Base-by-base conservation (phyloP, 1,140 invertebrate species). In the Platyscapa corneri region DNA sequence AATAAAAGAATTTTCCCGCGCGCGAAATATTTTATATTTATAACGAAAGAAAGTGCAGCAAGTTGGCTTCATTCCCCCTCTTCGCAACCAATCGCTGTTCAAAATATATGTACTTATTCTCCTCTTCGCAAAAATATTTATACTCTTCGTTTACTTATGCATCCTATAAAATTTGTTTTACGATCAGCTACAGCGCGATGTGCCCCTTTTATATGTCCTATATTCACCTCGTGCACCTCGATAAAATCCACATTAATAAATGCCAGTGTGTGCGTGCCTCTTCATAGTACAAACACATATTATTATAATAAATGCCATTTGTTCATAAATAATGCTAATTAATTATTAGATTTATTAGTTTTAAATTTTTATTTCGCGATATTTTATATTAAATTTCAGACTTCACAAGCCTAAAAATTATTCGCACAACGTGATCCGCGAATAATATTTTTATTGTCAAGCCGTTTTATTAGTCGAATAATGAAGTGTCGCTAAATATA, bases 81-180 rank as follows among this genome's bases (percentile, higher is more conserved):
- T 42, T 14, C 37, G 1, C 20, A 42, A 42, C 20, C 23, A 42
- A 74, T 74, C 70, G 70, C 5, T n/a, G 12, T 34, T 78, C 76
- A 78, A 78, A 78, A 76, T 76, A 76, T 32, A 76, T 32, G 32
- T 39, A 78, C 53, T 64, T 78, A 78, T 60, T 60, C 32, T 74
- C 16, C 79, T 30, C 64, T 65, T 70, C 27, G 81, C 37, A 49
- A 83, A 83, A 83, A 75, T 76, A 83, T 83, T 83, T 83, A 83
- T 53, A 42, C 37, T 76, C 49, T 83, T 83, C 82, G 82, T 83
- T 83, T 64, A 83, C 82, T 83, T 83, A 83, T 75, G 72, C 72
- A 83, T 83, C 53, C 82, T 74, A 74, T 76, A 83, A 82, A 82
- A 82, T 82, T 83, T 74, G 72, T 75, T 83, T 83, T 83, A 83